These are phyloP conservation scores for Epizoanthus rinbou DNA, from an alignment of 92 coral and sea anemone genomes.

Conservation along the genomic window DNA sequence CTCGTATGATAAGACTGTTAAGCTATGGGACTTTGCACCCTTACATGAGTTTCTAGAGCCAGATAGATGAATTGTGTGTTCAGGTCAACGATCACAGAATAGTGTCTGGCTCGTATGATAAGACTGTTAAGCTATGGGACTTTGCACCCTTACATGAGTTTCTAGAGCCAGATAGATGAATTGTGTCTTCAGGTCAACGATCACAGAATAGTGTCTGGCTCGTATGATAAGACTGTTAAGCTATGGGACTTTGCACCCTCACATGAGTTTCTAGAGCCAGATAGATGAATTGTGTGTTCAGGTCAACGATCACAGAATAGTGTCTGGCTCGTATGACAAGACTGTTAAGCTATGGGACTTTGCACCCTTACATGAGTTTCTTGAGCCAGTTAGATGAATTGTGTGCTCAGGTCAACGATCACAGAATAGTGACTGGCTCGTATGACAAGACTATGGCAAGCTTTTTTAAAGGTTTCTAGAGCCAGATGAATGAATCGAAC, in stretches of 20 bases:
- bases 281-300: conserved; percentile 6
- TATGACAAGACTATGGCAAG: background rate
- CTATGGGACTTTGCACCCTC: conserved; percentile 94
- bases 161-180: conserved; percentile 53
- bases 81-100: conserved; percentile 94
- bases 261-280: conserved; percentile 76
- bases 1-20: conserved; percentile 96
- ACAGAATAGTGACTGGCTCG: background rate
- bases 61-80: conserved; percentile 59
- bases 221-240: conserved; percentile 97
- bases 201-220: conserved; percentile 94
- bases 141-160: conserved; percentile 88
- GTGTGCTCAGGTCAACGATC: background rate
- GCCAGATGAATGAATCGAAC: no score
- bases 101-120: conserved; percentile 97
- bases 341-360: conserved; percentile 90
- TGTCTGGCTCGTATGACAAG: background rate
- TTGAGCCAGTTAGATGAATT: conserved; percentile 52
- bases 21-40: conserved; percentile 95
- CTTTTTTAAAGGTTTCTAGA: background rate
- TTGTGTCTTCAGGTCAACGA: conserved; percentile 93
- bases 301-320: background rate
- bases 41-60: conserved; percentile 75
- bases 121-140: conserved; percentile 97
- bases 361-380: conserved; percentile 81